phyloP scores from a whole-genome alignment of 2,113 vertebrate species.

The Narcine bancroftii region DNA sequence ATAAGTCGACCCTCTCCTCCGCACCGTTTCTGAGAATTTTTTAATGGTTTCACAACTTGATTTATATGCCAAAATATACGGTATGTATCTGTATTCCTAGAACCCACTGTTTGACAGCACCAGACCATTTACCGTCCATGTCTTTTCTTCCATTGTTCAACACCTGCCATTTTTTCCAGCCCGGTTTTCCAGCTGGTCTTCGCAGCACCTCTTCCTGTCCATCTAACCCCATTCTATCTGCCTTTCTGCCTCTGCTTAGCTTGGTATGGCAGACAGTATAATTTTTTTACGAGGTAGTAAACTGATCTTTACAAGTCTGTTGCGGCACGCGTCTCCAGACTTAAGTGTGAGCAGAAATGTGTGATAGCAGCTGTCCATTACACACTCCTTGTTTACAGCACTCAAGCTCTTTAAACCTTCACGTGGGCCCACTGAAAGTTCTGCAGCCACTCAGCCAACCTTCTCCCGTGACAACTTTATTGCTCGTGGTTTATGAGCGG shows the following conservation, averaged over 20 bases:
- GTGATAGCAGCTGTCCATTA: no score
- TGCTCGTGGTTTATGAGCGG: not conserved
- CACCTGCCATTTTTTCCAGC: no score
- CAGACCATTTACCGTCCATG: no score
- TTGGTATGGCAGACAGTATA: not conserved
- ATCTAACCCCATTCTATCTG: not conserved
- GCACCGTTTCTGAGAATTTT: no score
- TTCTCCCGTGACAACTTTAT: not conserved
- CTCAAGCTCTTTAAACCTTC: not conserved
- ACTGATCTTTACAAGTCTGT: slow-evolving; percentile 8
- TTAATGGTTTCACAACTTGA: no score
- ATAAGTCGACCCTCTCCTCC: no score
- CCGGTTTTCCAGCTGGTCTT: no score
- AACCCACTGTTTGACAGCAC: no score
- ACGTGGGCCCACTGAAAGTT: not conserved
- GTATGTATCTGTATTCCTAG: no score
- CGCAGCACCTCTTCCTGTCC: not conserved
- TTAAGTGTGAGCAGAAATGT: not conserved
- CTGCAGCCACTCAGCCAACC: not conserved
- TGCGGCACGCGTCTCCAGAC: not conserved
- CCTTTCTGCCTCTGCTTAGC: not conserved
- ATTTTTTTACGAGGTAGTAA: not conserved
- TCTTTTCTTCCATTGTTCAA: no score
- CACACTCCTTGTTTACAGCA: not conserved
- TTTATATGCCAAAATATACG: no score